Evolutionary conservation across 1,140 invertebrate genomes (phyloP).

Genomic region (Drosophila burlai): DNA sequence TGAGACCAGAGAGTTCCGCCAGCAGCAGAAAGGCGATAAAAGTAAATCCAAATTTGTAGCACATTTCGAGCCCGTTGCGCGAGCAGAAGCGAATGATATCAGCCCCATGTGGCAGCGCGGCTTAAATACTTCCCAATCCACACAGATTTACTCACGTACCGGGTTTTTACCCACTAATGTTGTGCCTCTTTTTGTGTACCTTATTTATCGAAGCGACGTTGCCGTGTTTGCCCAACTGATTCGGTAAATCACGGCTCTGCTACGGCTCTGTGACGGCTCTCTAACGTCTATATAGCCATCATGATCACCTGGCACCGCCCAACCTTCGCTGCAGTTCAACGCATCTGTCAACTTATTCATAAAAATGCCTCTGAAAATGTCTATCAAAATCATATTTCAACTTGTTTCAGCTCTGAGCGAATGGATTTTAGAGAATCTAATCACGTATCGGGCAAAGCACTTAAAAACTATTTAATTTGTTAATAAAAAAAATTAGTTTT

Average conservation of each 20-base stretch:
- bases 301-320: conserved; percentile 46
- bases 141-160: conserved; percentile 30
- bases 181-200: conserved; percentile 29
- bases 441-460: conserved; percentile 16
- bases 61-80: conserved; percentile 57
- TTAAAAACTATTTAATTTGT: conserved; percentile 6
- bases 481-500: background rate
- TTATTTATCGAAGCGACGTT: conserved; percentile 22
- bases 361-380: conserved; percentile 21
- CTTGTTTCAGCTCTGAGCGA: conserved; percentile 50
- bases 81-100: conserved; percentile 48
- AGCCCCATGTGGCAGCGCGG: conserved; percentile 15
- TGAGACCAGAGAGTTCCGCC: background rate
- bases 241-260: conserved; percentile 65
- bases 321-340: conserved; percentile 71
- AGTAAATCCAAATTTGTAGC: conserved; percentile 42
- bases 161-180: conserved; percentile 43
- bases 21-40: conserved; percentile 31
- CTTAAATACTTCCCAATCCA: conserved; percentile 60
- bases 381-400: conserved; percentile 45
- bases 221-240: conserved; percentile 67
- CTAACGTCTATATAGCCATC: conserved; percentile 14
- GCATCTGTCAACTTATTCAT: conserved; percentile 31
- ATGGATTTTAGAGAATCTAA: conserved; percentile 11
- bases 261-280: conserved; percentile 15